Evolutionary conservation across 2,888 invertebrate species (phyloP).

Genomic region (Hypselothyrea guttata): DNA sequence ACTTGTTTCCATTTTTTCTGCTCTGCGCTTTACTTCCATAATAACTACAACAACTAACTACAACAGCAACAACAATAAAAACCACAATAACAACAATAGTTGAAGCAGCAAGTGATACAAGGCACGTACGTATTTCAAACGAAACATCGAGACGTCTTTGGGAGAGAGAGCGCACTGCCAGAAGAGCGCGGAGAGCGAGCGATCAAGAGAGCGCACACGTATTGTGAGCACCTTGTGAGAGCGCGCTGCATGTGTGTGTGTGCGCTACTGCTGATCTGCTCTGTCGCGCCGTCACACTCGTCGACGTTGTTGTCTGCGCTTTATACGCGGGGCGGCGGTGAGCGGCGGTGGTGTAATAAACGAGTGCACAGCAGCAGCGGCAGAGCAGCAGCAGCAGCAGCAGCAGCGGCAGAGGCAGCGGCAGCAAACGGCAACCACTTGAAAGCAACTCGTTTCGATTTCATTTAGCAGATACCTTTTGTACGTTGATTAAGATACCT

Average conservation of each 20-base stretch:
- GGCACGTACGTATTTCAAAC: conserved; percentile 72
- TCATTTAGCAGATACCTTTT: conserved; percentile 78
- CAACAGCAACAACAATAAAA: conserved; percentile 32
- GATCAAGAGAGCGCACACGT: conserved; percentile 32
- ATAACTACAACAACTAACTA: conserved; percentile 51
- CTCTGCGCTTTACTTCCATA: conserved; percentile 60
- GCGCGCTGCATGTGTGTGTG: conserved; percentile 40
- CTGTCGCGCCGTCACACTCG: conserved; percentile 53
- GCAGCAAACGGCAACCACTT: conserved; percentile 64
- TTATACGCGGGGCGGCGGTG: conserved; percentile 55
- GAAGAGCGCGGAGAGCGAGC: conserved; percentile 6
- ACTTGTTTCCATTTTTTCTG: conserved; percentile 66
- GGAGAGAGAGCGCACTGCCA: conserved; percentile 17
- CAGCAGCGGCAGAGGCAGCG: too few species aligned
- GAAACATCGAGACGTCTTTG: conserved; percentile 59
- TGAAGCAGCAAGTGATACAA: conserved; percentile 70
- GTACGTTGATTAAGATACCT: conserved; percentile 80
- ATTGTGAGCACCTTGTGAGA: conserved; percentile 12
- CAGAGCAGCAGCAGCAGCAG: conserved; percentile 39
- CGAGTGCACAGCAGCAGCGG: conserved; percentile 69
- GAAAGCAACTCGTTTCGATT: conserved; percentile 80
- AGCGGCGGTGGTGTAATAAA: conserved; percentile 66
- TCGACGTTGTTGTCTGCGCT: conserved; percentile 54
- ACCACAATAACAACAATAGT: conserved; percentile 41
- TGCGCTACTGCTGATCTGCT: conserved; percentile 48